A percentile compares a stretch with the other conserved stretches of the same genome.
These are phyloP conservation scores for Periparus ater DNA, from an alignment of 2,797 vertebrate species.

Conservation along the genomic window DNA sequence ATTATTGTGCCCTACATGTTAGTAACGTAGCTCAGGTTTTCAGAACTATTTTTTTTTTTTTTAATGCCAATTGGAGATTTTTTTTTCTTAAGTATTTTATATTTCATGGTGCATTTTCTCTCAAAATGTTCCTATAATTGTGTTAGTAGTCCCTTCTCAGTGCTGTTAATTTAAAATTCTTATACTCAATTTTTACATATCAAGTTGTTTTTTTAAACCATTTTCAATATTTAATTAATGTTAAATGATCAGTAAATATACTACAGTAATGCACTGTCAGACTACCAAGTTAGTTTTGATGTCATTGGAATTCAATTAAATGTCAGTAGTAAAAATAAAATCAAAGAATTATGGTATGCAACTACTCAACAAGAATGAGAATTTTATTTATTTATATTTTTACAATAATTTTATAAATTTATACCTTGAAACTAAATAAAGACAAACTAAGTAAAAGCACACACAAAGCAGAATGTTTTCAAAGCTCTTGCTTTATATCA, in stretches of 20 bases:
- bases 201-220: background rate
- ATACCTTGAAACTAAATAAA: background rate
- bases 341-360: background rate
- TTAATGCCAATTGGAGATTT: background rate
- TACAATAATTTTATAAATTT: background rate
- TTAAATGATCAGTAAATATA: background rate
- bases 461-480: background rate
- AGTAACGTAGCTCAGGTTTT: background rate
- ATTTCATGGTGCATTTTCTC: conserved; percentile 4
- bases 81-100: background rate
- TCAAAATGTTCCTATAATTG: background rate
- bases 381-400: background rate
- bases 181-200: background rate
- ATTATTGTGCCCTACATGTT: background rate
- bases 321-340: background rate
- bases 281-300: background rate
- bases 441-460: background rate
- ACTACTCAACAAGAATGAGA: background rate
- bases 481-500: background rate
- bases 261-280: background rate
- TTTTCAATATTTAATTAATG: background rate
- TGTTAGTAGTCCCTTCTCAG: background rate
- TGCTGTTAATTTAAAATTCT: background rate
- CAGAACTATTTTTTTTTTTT: background rate
- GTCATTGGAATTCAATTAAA: background rate